Evolutionary conservation across 2,113 vertebrate genomes (phyloP).

Genomic region (Brevimyrus niger): DNA sequence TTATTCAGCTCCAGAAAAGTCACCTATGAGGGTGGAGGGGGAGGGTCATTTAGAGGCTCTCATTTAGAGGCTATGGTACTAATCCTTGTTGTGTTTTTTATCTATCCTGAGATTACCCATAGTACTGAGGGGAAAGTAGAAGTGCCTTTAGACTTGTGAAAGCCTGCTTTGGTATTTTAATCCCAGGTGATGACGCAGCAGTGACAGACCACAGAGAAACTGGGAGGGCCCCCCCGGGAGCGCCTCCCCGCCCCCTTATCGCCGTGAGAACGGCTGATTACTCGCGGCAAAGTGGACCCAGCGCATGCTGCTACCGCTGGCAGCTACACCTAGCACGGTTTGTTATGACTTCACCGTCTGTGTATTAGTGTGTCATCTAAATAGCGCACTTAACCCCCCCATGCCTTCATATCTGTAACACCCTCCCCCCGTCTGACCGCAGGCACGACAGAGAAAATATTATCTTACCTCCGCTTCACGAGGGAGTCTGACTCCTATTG

Average conservation of each 20-base stretch:
- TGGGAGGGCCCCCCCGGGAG: neutral
- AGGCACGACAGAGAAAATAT: slow-evolving; percentile 19
- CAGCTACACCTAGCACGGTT: neutral
- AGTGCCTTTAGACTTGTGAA: neutral
- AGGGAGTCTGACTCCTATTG: slow-evolving; percentile 9
- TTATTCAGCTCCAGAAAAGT: neutral
- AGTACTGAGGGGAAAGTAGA: neutral
- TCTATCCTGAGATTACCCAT: neutral
- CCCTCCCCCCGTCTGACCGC: neutral
- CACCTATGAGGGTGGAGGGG: no score
- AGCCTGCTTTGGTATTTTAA: neutral
- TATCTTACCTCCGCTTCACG: slow-evolving; percentile 6
- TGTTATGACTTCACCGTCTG: neutral
- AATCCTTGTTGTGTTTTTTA: neutral
- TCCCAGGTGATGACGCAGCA: neutral
- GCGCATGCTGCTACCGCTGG: neutral
- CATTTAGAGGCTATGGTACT: neutral
- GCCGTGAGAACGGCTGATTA: neutral
- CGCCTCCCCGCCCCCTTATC: neutral
- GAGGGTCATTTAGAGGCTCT: neutral
- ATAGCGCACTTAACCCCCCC: neutral
- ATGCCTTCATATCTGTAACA: neutral
- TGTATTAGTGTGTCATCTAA: neutral
- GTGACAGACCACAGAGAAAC: neutral
- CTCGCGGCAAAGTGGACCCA: neutral